Percentiles rank a stretch among this genome's conserved stretches.
phyloP scores from a whole-genome alignment of 2,888 invertebrate species.

The Ophioninae sp. region DNA sequence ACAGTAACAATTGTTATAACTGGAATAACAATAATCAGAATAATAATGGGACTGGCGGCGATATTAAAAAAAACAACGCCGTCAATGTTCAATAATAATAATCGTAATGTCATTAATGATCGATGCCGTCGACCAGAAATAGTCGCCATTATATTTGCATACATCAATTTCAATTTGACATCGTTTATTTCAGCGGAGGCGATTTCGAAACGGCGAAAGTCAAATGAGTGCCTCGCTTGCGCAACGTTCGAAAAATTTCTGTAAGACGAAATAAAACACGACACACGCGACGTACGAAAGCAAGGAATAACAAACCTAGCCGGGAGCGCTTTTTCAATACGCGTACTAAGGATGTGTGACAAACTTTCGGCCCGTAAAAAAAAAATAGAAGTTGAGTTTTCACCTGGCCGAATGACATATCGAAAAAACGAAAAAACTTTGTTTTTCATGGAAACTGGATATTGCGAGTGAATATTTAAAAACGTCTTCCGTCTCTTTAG shows the following conservation, averaged over 20 bases:
- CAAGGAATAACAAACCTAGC: not conserved
- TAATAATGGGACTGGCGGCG: too few relatives aligned
- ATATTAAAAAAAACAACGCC: too few relatives aligned
- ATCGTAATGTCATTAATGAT: not conserved
- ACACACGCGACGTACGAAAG: not conserved
- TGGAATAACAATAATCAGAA: too few relatives aligned
- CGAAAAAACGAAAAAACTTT: not conserved
- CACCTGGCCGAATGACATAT: not conserved
- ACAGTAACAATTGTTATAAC: too few relatives aligned
- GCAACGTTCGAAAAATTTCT: slow-evolving; percentile 21
- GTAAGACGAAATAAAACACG: not conserved
- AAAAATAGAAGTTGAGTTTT: not conserved
- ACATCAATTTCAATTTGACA: not conserved
- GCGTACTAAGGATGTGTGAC: not conserved
- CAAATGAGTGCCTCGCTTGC: not conserved
- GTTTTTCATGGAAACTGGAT: too few relatives aligned
- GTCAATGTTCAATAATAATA: too few relatives aligned
- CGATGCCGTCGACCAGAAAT: not conserved
- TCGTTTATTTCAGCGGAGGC: slow-evolving; percentile 8
- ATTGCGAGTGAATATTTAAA: too few relatives aligned
- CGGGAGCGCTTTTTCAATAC: not conserved
- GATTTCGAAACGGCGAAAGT: slow-evolving; percentile 31
- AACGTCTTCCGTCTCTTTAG: too few relatives aligned
- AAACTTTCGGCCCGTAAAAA: not conserved
- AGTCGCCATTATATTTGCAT: not conserved